Conservation (phyloP, 2,113 vertebrate species). For the Crotalus viridis region DNA sequence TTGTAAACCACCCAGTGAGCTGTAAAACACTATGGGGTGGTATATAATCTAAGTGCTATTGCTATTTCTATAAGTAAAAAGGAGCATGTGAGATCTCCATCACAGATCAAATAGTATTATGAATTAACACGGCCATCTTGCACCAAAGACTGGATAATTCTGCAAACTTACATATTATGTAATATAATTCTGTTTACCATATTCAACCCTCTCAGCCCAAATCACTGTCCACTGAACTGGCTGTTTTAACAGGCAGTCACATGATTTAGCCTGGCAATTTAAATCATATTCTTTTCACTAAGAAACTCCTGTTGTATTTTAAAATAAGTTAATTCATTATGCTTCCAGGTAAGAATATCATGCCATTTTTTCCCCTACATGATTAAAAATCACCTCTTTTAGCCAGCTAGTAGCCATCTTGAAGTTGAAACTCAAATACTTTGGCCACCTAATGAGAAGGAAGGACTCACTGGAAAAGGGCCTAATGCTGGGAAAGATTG, state of each 20-base stretch:
- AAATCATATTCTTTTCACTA: background rate
- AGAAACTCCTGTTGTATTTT: background rate
- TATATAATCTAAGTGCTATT: background rate
- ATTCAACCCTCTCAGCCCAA: background rate
- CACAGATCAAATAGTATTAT: background rate
- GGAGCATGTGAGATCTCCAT: background rate
- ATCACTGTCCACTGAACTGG: background rate
- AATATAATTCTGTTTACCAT: background rate
- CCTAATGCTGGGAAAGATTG: no score
- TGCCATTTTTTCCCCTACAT: background rate
- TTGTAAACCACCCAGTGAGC: background rate
- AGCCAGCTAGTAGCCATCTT: background rate
- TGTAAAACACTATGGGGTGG: background rate
- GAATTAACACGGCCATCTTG: background rate
- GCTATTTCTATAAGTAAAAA: background rate
- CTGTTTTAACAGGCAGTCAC: background rate
- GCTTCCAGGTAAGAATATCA: background rate
- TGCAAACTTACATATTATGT: background rate
- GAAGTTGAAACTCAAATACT: no score
- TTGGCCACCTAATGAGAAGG: no score
- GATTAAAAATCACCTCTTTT: background rate
- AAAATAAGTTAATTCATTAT: background rate
- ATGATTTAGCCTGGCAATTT: background rate
- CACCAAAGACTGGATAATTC: background rate
- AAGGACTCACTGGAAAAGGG: no score